phyloP scores from a whole-genome alignment of 2,797 vertebrate species.

The Jordanella pulchra region DNA sequence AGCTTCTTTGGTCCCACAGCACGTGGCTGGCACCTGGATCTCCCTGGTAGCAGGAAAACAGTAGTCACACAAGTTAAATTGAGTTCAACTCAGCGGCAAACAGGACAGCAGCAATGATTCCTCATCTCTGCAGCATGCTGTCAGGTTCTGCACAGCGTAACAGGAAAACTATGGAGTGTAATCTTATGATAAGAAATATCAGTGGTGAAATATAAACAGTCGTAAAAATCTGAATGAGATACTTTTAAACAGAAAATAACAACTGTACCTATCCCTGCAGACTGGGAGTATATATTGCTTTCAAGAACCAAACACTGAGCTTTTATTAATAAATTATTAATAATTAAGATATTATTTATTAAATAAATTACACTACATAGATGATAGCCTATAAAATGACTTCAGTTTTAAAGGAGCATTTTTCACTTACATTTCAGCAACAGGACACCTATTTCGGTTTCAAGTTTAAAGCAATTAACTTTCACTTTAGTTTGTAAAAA shows the following conservation, averaged over 20 bases:
- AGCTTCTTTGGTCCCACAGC: constrained; percentile 53
- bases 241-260: neutral
- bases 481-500: neutral
- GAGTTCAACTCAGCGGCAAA: constrained; percentile 8
- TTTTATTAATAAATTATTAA: too few species aligned
- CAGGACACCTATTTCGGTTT: neutral
- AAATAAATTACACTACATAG: neutral
- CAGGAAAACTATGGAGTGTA: neutral
- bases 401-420: constrained; percentile 16
- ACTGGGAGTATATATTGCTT: neutral
- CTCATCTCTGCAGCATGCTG: neutral
- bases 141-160: neutral
- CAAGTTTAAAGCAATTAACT: neutral
- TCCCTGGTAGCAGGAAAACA: constrained; percentile 44
- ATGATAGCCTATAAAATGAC: neutral
- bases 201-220: constrained; percentile 16
- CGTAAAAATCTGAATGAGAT: neutral
- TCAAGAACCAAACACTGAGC: neutral
- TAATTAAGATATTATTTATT: too few species aligned
- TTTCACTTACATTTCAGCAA: neutral
- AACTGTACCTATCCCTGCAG: neutral
- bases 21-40: constrained; percentile 61
- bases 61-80: neutral
- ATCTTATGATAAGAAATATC: constrained; percentile 18
- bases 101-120: neutral